phyloP scores from a whole-genome alignment of 2,888 invertebrate genomes.

The Drosophila merina region DNA sequence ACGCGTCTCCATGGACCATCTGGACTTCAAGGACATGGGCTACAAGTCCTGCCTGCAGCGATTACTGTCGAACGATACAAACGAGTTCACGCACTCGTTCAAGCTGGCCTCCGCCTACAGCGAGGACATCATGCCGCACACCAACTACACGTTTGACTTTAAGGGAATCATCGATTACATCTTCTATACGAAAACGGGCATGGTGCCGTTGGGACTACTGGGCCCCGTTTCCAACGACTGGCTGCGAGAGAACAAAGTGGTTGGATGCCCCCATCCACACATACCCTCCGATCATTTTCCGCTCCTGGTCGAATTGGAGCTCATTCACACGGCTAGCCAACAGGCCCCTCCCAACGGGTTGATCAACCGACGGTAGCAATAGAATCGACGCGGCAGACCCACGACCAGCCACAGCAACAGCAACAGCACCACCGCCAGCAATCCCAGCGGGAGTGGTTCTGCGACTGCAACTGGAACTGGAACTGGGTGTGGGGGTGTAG shows the following conservation, averaged over 20 bases:
- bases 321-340: constrained; percentile 90
- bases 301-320: constrained; percentile 94
- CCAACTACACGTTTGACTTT: constrained; percentile 99
- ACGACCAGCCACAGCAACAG: constrained; percentile 40
- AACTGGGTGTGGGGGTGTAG: constrained; percentile 30
- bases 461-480: constrained; percentile 22
- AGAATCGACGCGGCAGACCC: constrained; percentile 76
- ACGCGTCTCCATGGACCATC: constrained; percentile 94
- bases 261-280: constrained; percentile 98
- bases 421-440: constrained; percentile 45
- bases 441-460: constrained; percentile 20
- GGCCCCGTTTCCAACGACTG: constrained; percentile 97
- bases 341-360: constrained; percentile 90
- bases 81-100: constrained; percentile 98
- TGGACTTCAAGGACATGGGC: constrained; percentile 97
- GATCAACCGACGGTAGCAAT: constrained; percentile 93
- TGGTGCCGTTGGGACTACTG: constrained; percentile 96
- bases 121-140: constrained; percentile 98
- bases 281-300: constrained; percentile 98
- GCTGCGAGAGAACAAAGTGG: constrained; percentile 97
- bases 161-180: constrained; percentile 99
- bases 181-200: constrained; percentile 97
- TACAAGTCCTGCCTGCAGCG: constrained; percentile 96
- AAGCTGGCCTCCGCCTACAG: constrained; percentile 97
- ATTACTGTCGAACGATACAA: constrained; percentile 93